Conservation (phyloP, 1,140 invertebrate species). For the Tenebrio molitor region DNA sequence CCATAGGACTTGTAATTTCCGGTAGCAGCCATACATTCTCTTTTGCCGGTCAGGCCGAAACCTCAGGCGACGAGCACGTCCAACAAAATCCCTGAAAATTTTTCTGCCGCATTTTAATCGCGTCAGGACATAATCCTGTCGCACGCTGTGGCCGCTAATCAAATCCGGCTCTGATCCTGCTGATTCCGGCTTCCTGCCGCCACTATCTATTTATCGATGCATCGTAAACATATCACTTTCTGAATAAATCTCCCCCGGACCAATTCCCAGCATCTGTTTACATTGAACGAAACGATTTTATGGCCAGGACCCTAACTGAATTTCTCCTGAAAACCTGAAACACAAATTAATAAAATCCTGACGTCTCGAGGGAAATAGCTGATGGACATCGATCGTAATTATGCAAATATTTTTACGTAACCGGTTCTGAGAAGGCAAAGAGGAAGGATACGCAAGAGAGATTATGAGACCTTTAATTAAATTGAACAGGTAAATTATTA, state of each 20-base stretch:
- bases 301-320: slow-evolving; percentile 11
- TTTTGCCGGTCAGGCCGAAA: slow-evolving; percentile 30
- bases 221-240: slow-evolving; percentile 40
- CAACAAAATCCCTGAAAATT: slow-evolving; percentile 34
- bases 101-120: slow-evolving; percentile 29
- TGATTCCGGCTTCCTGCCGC: slow-evolving; percentile 35
- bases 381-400: slow-evolving; percentile 38
- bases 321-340: slow-evolving; percentile 21
- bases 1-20: slow-evolving; percentile 49
- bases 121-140: slow-evolving; percentile 30
- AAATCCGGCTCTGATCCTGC: slow-evolving; percentile 33
- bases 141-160: slow-evolving; percentile 35
- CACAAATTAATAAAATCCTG: slow-evolving; percentile 31
- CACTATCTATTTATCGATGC: slow-evolving; percentile 38
- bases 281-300: slow-evolving; percentile 31
- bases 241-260: slow-evolving; percentile 24
- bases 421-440: not conserved
- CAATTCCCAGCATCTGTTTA: slow-evolving; percentile 33
- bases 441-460: not conserved
- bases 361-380: slow-evolving; percentile 26
- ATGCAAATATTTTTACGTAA: slow-evolving; percentile 36
- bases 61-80: slow-evolving; percentile 19
- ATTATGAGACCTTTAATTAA: slow-evolving; percentile 42
- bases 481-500: slow-evolving; percentile 46
- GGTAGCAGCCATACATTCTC: slow-evolving; percentile 48